Evolutionary conservation across 2,113 vertebrate species (phyloP).

Genomic region (Tychaedon coryphoeus): DNA sequence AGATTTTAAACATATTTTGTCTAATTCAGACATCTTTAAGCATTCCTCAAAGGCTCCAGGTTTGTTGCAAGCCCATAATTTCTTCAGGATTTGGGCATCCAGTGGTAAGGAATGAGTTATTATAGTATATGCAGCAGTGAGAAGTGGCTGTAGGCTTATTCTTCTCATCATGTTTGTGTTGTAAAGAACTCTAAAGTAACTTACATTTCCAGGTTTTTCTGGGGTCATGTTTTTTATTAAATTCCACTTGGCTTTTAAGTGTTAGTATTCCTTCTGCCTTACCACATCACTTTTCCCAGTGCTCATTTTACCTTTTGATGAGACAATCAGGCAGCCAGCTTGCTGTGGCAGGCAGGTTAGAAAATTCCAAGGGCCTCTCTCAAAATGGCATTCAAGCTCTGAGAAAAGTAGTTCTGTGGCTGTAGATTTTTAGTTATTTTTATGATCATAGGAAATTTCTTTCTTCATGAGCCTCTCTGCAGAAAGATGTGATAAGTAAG

Average conservation of each 20-base stretch:
- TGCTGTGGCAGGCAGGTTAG: background rate
- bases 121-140: background rate
- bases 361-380: background rate
- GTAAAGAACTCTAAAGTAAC: background rate
- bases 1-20: slow-evolving; percentile 12
- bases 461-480: background rate
- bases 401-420: background rate
- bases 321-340: background rate
- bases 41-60: background rate
- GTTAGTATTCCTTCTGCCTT: background rate
- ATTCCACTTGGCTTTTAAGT: background rate
- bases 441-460: background rate
- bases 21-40: background rate
- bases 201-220: background rate
- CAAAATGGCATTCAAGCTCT: background rate
- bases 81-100: background rate
- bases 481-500: background rate
- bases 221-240: background rate
- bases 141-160: background rate
- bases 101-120: background rate
- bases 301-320: background rate
- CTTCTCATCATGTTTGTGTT: background rate
- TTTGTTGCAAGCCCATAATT: background rate
- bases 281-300: background rate
- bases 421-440: background rate